Percentiles rank a stretch among this genome's conserved stretches.
phyloP scores from a whole-genome alignment of 1,140 invertebrate genomes.

The Palaemon carinicauda region DNA sequence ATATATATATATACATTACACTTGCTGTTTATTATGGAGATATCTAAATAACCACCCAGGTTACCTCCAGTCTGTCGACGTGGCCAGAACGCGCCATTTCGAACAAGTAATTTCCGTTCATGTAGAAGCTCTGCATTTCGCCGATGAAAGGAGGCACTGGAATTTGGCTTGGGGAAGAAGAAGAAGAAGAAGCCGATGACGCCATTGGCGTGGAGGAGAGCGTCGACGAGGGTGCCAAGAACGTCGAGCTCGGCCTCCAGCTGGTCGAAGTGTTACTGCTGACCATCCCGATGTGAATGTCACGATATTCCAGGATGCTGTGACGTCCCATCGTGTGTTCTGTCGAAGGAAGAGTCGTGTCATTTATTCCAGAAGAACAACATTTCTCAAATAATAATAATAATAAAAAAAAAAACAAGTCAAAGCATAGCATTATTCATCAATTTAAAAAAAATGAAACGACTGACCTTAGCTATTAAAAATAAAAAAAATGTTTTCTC shows the following conservation, averaged over 20 bases:
- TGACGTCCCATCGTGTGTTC: slow-evolving; percentile 55
- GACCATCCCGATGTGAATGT: slow-evolving; percentile 52
- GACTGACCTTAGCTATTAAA: too few relatives aligned
- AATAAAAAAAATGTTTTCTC: too few relatives aligned
- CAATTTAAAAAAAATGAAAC: too few relatives aligned
- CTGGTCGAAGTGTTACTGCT: slow-evolving; percentile 70
- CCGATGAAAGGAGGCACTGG: slow-evolving; percentile 76
- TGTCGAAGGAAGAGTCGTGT: slow-evolving; percentile 76
- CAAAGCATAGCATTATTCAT: too few relatives aligned
- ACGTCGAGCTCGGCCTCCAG: slow-evolving; percentile 79
- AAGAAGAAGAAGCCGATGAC: background rate
- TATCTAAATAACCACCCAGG: slow-evolving; percentile 54
- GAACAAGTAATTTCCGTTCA: slow-evolving; percentile 83
- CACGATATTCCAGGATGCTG: slow-evolving; percentile 54
- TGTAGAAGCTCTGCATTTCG: slow-evolving; percentile 89
- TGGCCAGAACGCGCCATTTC: slow-evolving; percentile 74
- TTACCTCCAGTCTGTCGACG: slow-evolving; percentile 63
- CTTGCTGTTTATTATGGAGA: background rate
- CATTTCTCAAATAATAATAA: too few relatives aligned
- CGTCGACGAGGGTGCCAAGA: background rate
- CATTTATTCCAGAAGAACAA: slow-evolving; percentile 74
- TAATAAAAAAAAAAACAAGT: too few relatives aligned
- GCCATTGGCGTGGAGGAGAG: background rate
- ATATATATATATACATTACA: too few relatives aligned
- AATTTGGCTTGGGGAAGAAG: background rate